Evolutionary conservation across 1,140 invertebrate genomes (phyloP).

Genomic region (Anastrepha ludens): DNA sequence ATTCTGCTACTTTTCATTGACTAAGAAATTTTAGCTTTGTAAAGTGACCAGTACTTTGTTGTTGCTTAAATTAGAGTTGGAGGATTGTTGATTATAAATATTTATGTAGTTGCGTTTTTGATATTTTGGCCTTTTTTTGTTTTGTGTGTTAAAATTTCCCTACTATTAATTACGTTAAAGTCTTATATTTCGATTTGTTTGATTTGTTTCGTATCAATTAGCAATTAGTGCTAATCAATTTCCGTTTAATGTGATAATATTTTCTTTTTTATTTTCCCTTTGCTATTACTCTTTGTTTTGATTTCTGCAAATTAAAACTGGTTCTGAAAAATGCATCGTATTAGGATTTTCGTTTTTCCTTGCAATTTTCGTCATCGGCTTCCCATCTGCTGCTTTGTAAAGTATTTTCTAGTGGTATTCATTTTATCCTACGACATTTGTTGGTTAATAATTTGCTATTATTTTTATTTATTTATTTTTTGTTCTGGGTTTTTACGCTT

Average conservation of each 20-base stretch:
- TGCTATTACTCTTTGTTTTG: not conserved
- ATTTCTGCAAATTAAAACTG: constrained; percentile 24
- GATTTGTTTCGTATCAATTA: constrained; percentile 10
- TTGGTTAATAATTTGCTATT: too few species aligned
- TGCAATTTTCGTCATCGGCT: not conserved
- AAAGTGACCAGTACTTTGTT: constrained; percentile 6
- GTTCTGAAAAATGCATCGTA: not conserved
- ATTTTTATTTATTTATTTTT: too few species aligned
- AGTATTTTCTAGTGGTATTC: constrained; percentile 5
- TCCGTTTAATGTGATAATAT: not conserved
- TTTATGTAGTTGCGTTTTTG: not conserved
- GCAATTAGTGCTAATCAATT: not conserved
- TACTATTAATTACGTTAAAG: constrained; percentile 44
- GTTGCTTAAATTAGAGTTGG: not conserved
- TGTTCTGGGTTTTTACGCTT: too few species aligned
- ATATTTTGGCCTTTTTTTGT: not conserved
- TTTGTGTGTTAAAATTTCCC: constrained; percentile 41
- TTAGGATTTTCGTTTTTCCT: not conserved
- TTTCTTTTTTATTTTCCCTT: not conserved
- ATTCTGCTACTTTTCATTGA: not conserved
- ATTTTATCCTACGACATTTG: not conserved
- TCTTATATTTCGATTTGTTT: constrained; percentile 52
- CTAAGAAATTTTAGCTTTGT: not conserved
- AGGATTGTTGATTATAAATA: not conserved
- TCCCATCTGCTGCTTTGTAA: not conserved